Evolutionary conservation across 2,888 invertebrate genomes (phyloP).

Genomic region (Eurois occulta): DNA sequence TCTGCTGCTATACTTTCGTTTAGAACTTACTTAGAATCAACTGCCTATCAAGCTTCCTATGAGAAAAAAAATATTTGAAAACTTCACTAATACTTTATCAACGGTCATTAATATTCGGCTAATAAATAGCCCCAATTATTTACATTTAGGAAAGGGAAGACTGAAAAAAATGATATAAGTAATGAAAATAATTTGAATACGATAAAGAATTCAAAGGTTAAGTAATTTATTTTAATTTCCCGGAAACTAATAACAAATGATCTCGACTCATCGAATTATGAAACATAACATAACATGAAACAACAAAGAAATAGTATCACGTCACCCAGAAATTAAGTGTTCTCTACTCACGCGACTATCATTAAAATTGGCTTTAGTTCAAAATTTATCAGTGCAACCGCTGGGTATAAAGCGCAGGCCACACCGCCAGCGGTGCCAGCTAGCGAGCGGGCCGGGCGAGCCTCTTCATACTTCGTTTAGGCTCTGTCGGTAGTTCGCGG

Average conservation of each 20-base stretch:
- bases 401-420: not conserved
- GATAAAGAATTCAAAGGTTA: too few relatives aligned
- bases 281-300: too few relatives aligned
- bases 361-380: slow-evolving; percentile 61
- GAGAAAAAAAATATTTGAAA: too few relatives aligned
- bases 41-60: too few relatives aligned
- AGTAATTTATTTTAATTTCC: not conserved
- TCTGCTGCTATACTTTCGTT: not conserved
- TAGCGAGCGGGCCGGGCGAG: too few relatives aligned
- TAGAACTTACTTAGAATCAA: not conserved
- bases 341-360: slow-evolving; percentile 39
- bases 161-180: too few relatives aligned
- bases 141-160: not conserved
- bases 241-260: not conserved
- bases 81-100: too few relatives aligned
- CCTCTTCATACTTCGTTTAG: too few relatives aligned
- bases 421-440: too few relatives aligned
- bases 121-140: too few relatives aligned
- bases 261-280: slow-evolving; percentile 13
- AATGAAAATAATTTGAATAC: slow-evolving; percentile 9
- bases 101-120: too few relatives aligned
- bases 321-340: slow-evolving; percentile 31
- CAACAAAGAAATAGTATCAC: slow-evolving; percentile 37
- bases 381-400: slow-evolving; percentile 38
- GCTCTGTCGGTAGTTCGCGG: too few relatives aligned